A percentile compares a stretch with the other conserved stretches of the same genome.
Conservation (phyloP, 1,140 invertebrate species). For the Drosophila rufa region DNA sequence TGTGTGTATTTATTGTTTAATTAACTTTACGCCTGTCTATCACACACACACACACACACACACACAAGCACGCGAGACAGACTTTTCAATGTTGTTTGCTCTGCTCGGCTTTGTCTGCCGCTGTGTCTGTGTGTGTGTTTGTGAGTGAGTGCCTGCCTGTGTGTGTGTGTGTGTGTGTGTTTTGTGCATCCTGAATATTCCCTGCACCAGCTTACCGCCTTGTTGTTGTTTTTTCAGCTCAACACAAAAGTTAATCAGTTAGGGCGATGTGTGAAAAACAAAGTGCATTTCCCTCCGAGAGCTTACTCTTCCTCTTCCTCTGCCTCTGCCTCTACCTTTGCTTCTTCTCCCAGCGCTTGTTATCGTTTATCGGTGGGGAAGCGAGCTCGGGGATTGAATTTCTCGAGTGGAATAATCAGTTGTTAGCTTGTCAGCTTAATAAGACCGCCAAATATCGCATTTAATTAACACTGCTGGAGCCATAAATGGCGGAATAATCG, state of each 20-base stretch:
- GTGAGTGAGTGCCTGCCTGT: constrained; percentile 17
- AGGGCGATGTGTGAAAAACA: constrained; percentile 83
- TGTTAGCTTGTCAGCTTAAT: constrained; percentile 27
- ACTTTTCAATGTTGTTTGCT: constrained; percentile 51
- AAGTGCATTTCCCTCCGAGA: constrained; percentile 71
- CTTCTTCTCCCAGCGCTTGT: background rate
- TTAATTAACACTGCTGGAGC: constrained; percentile 5
- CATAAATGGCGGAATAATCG: background rate
- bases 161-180: constrained; percentile 10
- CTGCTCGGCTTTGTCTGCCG: constrained; percentile 58
- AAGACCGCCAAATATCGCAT: constrained; percentile 1
- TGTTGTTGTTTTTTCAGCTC: constrained; percentile 69
- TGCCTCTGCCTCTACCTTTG: background rate
- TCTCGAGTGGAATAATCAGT: constrained; percentile 19
- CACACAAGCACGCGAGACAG: constrained; percentile 26
- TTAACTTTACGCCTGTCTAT: constrained; percentile 84
- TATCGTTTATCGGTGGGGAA: constrained; percentile 12
- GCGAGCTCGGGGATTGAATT: constrained; percentile 6
- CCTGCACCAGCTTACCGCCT: constrained; percentile 43
- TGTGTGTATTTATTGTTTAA: constrained; percentile 82
- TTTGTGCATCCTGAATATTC: constrained; percentile 57
- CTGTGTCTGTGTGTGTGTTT: constrained; percentile 16
- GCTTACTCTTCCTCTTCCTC: background rate
- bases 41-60: constrained; percentile 71
- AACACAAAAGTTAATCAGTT: constrained; percentile 83